These are phyloP conservation scores for Halesus radiatus DNA, from an alignment of 1,140 invertebrate species.

Conservation along the genomic window DNA sequence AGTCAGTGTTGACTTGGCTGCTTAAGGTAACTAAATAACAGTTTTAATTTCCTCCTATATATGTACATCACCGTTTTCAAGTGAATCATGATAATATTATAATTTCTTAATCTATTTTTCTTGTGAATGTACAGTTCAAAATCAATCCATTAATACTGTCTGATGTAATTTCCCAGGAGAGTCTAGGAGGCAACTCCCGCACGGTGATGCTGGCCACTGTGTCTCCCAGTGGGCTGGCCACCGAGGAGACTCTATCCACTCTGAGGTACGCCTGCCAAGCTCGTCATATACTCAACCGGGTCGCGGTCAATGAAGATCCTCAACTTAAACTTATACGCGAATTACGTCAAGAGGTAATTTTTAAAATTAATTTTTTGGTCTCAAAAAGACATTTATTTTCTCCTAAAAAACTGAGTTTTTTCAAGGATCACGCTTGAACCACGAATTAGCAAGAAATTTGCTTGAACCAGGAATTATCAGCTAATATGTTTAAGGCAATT, in stretches of 20 bases:
- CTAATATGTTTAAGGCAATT: no score
- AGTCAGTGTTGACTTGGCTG: conserved; percentile 92
- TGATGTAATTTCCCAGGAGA: conserved; percentile 70
- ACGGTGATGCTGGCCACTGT: conserved; percentile 84
- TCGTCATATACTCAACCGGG: conserved; percentile 93
- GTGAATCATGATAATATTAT: no score
- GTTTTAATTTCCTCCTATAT: no score
- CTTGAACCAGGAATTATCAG: no score
- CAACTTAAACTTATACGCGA: conserved; percentile 89
- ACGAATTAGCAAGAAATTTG: no score
- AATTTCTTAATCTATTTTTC: no score
- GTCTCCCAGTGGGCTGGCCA: conserved; percentile 81
- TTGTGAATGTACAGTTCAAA: no score
- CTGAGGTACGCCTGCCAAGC: conserved; percentile 90
- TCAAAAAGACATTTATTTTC: no score
- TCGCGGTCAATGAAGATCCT: conserved; percentile 92
- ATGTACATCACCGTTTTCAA: no score
- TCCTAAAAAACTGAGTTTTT: no score
- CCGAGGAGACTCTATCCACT: conserved; percentile 88
- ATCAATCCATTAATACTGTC: neutral
- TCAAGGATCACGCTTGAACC: no score
- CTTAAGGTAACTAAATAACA: conserved; percentile 72
- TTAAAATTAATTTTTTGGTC: neutral
- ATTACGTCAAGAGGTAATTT: conserved; percentile 80
- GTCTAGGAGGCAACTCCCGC: conserved; percentile 91